phyloP scores from a whole-genome alignment of 2,113 vertebrate species.

The Struthio camelus region DNA sequence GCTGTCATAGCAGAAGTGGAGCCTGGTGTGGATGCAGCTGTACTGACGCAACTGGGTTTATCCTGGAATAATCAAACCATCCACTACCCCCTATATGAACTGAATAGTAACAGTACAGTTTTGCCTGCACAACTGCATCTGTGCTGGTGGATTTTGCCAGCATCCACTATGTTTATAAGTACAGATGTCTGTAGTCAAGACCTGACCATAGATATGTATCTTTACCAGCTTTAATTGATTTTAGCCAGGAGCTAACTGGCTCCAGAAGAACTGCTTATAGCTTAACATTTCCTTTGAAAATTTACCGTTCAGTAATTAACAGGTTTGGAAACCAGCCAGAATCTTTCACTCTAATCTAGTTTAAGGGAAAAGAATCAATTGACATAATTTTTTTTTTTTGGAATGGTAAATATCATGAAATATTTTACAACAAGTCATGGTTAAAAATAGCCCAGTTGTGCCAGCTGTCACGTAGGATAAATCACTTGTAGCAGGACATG shows the following conservation, averaged over 20 bases:
- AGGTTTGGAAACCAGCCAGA: conserved; percentile 65
- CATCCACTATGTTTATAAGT: background rate
- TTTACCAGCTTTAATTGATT: conserved; percentile 63
- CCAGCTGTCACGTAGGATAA: conserved; percentile 46
- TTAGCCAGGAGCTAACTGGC: conserved; percentile 59
- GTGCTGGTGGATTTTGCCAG: background rate
- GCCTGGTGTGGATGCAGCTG: background rate
- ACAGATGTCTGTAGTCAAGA: background rate
- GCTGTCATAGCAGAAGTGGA: background rate
- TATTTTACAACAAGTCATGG: conserved; percentile 46
- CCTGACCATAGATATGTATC: conserved; percentile 28
- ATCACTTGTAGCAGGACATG: conserved; percentile 13
- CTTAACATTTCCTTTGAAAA: conserved; percentile 72
- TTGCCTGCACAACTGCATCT: background rate
- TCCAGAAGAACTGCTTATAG: conserved; percentile 63
- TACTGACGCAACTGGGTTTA: background rate
- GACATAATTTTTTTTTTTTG: conserved; percentile 31
- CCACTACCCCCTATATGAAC: background rate
- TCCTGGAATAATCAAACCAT: background rate
- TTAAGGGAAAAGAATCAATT: conserved; percentile 58
- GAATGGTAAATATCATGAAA: conserved; percentile 64
- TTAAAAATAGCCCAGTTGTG: conserved; percentile 51
- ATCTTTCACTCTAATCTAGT: conserved; percentile 68
- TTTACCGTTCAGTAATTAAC: conserved; percentile 72
- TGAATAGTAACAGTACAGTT: background rate